Evolutionary conservation across 2,888 invertebrate genomes (phyloP).

Genomic region (Lochmaea crataegi): DNA sequence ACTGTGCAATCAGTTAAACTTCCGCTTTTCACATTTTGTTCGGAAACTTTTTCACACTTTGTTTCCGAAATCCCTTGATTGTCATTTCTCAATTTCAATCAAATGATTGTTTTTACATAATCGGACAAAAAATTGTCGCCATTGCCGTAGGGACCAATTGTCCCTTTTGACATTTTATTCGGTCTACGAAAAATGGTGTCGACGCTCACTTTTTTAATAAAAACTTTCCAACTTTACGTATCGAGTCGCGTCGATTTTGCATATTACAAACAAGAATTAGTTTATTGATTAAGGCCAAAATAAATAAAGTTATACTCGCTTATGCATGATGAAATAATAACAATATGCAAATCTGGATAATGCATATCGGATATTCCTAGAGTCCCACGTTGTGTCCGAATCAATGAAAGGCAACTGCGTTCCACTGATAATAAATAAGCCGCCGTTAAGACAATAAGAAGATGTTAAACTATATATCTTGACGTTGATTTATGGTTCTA

Average conservation of each 20-base stretch:
- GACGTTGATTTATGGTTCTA: background rate
- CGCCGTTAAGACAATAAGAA: background rate
- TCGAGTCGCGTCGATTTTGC: background rate
- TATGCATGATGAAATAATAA: background rate
- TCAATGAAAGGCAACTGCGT: background rate
- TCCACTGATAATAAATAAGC: background rate
- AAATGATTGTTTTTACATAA: slow-evolving; percentile 37
- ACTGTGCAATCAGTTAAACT: slow-evolving; percentile 16
- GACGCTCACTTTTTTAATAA: slow-evolving; percentile 17
- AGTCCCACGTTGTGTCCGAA: slow-evolving; percentile 2
- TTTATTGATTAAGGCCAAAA: background rate
- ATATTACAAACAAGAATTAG: background rate
- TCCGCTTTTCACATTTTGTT: slow-evolving; percentile 11
- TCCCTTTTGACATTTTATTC: slow-evolving; percentile 23
- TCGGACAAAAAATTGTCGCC: slow-evolving; percentile 18
- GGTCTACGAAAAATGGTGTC: slow-evolving; percentile 19
- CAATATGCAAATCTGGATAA: background rate
- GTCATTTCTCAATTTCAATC: slow-evolving; percentile 28
- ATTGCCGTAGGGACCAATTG: slow-evolving; percentile 27
- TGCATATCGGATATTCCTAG: background rate
- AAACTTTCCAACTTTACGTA: background rate
- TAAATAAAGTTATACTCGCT: background rate
- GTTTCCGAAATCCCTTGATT: slow-evolving; percentile 24
- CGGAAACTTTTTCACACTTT: slow-evolving; percentile 24
- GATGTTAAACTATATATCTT: background rate